Conservation (phyloP, 2,888 invertebrate genomes). For the Malacosoma neustria region DNA sequence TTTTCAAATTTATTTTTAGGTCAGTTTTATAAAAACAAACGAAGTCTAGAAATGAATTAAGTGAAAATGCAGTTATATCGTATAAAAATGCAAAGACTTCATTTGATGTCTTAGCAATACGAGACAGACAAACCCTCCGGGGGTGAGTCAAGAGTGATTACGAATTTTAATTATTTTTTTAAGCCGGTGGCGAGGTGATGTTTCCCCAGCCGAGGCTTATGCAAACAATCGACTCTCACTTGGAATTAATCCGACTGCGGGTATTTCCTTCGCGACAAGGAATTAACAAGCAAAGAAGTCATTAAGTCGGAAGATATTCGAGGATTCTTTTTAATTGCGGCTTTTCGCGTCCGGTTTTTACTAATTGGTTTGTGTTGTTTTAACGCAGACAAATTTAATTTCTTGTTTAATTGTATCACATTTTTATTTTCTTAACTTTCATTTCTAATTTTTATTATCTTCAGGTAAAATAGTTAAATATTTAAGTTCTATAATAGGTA, state of each 20-base stretch:
- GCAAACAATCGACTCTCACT: slow-evolving; percentile 75
- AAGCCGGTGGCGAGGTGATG: slow-evolving; percentile 73
- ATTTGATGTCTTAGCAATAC: slow-evolving; percentile 25
- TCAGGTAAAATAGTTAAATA: neutral
- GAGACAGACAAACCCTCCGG: slow-evolving; percentile 45
- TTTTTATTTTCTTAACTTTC: slow-evolving; percentile 5
- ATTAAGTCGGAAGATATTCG: slow-evolving; percentile 72
- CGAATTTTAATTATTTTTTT: slow-evolving; percentile 76
- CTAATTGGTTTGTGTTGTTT: slow-evolving; percentile 67
- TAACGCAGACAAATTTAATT: slow-evolving; percentile 55
- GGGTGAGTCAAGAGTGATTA: slow-evolving; percentile 72
- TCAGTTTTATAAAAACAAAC: no score
- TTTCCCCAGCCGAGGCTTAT: slow-evolving; percentile 68
- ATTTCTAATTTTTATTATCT: slow-evolving; percentile 10
- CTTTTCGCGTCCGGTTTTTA: slow-evolving; percentile 59
- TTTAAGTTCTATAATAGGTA: no score
- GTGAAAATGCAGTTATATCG: neutral
- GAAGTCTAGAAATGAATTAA: no score
- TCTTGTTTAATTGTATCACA: slow-evolving; percentile 22
- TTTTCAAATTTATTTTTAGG: no score
- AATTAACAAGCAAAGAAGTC: slow-evolving; percentile 76
- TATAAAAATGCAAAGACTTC: neutral
- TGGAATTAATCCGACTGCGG: slow-evolving; percentile 71
- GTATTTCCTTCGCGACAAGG: slow-evolving; percentile 71
- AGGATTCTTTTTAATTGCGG: slow-evolving; percentile 72